A percentile compares a stretch with the other conserved stretches of the same genome.
Conservation (phyloP, 2,113 vertebrate genomes). For the Chiloscyllium plagiosum region DNA sequence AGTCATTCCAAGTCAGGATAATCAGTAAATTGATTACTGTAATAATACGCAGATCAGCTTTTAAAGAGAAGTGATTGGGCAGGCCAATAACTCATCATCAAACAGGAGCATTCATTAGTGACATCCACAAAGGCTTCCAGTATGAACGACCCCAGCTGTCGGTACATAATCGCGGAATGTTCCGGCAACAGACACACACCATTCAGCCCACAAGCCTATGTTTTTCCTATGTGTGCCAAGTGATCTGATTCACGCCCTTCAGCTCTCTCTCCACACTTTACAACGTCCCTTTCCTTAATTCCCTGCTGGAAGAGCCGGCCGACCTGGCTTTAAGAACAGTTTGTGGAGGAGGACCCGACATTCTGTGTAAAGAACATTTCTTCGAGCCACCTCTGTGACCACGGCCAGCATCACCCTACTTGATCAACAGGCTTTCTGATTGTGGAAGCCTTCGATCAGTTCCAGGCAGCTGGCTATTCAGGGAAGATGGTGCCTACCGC, state of each 20-base stretch:
- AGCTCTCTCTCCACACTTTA: background rate
- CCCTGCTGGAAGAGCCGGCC: background rate
- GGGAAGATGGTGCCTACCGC: background rate
- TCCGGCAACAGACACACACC: too few relatives aligned
- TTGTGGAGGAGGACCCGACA: background rate
- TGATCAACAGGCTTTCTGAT: background rate
- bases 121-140: background rate
- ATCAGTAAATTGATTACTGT: slow-evolving; percentile 34
- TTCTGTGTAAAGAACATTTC: background rate
- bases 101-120: background rate
- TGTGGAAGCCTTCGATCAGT: background rate
- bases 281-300: background rate
- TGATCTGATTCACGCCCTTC: background rate
- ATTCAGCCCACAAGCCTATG: background rate
- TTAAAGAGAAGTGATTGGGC: slow-evolving; percentile 22
- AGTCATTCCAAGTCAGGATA: background rate
- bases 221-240: background rate
- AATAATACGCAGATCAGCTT: slow-evolving; percentile 27
- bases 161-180: background rate
- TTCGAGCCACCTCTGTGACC: background rate
- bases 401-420: too few relatives aligned
- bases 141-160: background rate
- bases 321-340: background rate
- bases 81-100: background rate
- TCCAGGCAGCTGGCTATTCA: background rate